Base-by-base conservation (phyloP, 1,140 invertebrate genomes). In the Drosophila melanica region DNA sequence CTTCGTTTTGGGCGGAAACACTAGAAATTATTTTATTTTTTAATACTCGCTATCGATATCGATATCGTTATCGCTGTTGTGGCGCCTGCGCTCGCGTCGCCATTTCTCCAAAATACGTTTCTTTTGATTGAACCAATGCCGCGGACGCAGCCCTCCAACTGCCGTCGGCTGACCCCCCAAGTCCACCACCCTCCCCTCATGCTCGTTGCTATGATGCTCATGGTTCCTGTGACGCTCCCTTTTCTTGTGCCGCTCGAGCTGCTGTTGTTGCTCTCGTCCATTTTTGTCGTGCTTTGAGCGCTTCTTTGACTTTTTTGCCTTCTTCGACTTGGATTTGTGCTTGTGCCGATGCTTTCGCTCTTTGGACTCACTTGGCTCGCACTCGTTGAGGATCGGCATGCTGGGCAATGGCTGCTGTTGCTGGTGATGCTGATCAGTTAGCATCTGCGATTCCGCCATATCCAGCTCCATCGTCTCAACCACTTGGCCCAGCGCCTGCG, bases 71-170 rank as follows among this genome's bases (percentile, higher is more conserved):
- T 42, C 20, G 33, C 4, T 23, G 1, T 47, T 20, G 23, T 11
- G 23, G n/a, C 33, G 12, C 4, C 20, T 39, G 27, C 54, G 70
- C n/a, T 73, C 70, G 0, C 41, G 47, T 7, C 55, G 55, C 70
- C 70, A 73, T 27, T 73, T 64, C 55, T 67, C 63, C 33, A 73
- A n/a, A 10, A 73, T 73, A 16, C 64, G 63, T 35, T 73, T 59
- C 64, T 73, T 73, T 9, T 60, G 47, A 57, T 57, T 42, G 23
- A 54, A 27, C 39, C 64, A 73, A 55, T 53, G 64, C 4, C n/a
- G 41, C 14, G 55, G 51, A 33, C 37, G 60, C 39, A 44, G 8
- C 6, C 8, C 8, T n/a, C 20, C 35, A 11, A n/a, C 33, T 18
- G 45, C 14, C 8, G 57, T 39, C 37, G 37, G n/a, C 5, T 39